Conservation (phyloP, 2,888 invertebrate species). For the Sialis lutaria region DNA sequence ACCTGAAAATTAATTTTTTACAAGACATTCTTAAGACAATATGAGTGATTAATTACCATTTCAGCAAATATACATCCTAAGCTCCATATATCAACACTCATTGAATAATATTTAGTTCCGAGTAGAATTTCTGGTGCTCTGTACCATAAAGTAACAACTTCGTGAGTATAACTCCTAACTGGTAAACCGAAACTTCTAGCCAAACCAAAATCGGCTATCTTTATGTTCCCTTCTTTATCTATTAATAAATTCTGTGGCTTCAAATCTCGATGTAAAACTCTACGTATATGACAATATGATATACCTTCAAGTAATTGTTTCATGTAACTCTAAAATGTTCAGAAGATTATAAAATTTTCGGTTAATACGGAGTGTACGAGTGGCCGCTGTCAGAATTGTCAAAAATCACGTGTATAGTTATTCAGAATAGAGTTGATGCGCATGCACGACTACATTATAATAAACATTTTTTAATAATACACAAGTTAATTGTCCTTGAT, state of each 20-base stretch:
- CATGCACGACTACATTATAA: too few species aligned
- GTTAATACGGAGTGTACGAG: too few species aligned
- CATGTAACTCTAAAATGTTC: slow-evolving; percentile 49
- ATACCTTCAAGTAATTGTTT: slow-evolving; percentile 77
- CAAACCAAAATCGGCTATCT: slow-evolving; percentile 93
- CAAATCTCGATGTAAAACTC: slow-evolving; percentile 82
- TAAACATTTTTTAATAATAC: too few species aligned
- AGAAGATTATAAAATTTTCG: slow-evolving; percentile 3
- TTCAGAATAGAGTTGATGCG: too few species aligned
- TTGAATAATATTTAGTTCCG: slow-evolving; percentile 78
- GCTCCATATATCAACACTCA: slow-evolving; percentile 92
- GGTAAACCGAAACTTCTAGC: slow-evolving; percentile 87
- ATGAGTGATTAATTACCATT: slow-evolving; percentile 44
- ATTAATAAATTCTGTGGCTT: slow-evolving; percentile 93
- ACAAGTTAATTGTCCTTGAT: too few species aligned
- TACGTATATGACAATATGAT: slow-evolving; percentile 75
- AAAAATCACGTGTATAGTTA: too few species aligned
- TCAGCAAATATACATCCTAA: slow-evolving; percentile 91
- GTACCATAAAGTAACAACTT: slow-evolving; percentile 94
- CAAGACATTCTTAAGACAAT: neutral
- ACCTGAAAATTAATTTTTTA: slow-evolving; percentile 29
- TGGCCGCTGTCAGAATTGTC: too few species aligned
- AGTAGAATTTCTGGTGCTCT: slow-evolving; percentile 89
- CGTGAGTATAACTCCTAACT: slow-evolving; percentile 85
- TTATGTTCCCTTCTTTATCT: slow-evolving; percentile 71